Evolutionary conservation across 2,797 vertebrate species (phyloP).

Genomic region (Furcifer pardalis): DNA sequence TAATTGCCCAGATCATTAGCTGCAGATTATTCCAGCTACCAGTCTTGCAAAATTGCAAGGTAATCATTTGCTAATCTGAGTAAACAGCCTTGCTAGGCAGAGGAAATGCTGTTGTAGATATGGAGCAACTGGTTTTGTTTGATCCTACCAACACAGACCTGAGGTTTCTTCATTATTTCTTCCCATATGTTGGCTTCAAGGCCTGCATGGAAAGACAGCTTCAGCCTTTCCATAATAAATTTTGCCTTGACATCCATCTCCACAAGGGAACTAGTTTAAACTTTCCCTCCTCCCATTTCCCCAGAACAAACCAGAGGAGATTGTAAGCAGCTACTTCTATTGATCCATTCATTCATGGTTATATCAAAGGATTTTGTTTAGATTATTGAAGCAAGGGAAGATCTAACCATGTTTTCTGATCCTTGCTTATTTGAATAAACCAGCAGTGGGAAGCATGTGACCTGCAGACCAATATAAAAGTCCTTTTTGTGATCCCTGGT

Average conservation of each 20-base stretch:
- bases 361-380: neutral
- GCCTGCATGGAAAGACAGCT: neutral
- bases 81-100: conserved; percentile 20
- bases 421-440: neutral
- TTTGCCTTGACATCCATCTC: neutral
- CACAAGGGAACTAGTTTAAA: neutral
- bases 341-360: neutral
- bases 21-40: conserved; percentile 34
- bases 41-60: conserved; percentile 32
- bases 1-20: conserved; percentile 43
- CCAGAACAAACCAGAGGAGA: neutral
- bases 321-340: neutral
- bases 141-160: neutral
- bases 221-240: neutral
- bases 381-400: neutral
- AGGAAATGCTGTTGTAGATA: conserved; percentile 23
- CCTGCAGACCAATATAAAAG: neutral
- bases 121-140: conserved; percentile 15
- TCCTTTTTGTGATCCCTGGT: no score
- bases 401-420: neutral
- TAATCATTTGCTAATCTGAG: conserved; percentile 22
- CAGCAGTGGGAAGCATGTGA: neutral
- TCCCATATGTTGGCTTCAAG: neutral
- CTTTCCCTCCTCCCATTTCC: no score
- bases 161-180: neutral